A percentile compares a stretch with the other conserved stretches of the same genome.
Evolutionary conservation across 2,797 vertebrate species (phyloP).

Genomic region (Chaetodon trifasciatus): DNA sequence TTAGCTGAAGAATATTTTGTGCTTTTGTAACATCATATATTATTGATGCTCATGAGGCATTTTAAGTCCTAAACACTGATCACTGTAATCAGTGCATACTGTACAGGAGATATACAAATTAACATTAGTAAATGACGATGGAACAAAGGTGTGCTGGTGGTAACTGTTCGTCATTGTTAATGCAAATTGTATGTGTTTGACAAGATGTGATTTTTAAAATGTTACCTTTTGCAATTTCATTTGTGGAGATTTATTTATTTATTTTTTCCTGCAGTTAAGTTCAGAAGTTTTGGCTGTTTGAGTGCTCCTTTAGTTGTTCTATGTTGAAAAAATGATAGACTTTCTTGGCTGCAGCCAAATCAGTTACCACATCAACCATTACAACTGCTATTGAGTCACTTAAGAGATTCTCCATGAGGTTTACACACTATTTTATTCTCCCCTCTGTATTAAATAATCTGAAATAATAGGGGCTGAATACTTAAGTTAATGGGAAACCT

Average conservation of each 20-base stretch:
- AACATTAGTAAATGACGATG: not conserved
- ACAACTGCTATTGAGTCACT: not conserved
- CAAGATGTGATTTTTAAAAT: not conserved
- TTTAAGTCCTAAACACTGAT: not conserved
- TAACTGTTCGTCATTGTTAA: not conserved
- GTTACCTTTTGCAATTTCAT: not conserved
- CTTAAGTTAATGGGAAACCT: not conserved
- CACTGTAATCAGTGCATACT: not conserved
- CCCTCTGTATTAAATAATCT: not conserved
- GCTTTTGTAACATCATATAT: not conserved
- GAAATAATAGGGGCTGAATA: not conserved
- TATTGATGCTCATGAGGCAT: not conserved
- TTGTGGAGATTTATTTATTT: not conserved
- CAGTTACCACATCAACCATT: not conserved
- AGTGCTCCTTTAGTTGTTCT: not conserved
- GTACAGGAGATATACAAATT: not conserved
- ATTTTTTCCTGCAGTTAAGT: not conserved
- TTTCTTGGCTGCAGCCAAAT: not conserved
- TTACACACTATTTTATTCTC: not conserved
- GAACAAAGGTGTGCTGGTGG: not conserved
- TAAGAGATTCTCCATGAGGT: not conserved
- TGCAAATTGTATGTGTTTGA: not conserved
- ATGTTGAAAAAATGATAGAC: not conserved
- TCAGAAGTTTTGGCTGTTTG: not conserved
- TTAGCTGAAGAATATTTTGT: not conserved